phyloP scores from a whole-genome alignment of 53 echinoderm and acorn worm species.

The Crossaster papposus region DNA sequence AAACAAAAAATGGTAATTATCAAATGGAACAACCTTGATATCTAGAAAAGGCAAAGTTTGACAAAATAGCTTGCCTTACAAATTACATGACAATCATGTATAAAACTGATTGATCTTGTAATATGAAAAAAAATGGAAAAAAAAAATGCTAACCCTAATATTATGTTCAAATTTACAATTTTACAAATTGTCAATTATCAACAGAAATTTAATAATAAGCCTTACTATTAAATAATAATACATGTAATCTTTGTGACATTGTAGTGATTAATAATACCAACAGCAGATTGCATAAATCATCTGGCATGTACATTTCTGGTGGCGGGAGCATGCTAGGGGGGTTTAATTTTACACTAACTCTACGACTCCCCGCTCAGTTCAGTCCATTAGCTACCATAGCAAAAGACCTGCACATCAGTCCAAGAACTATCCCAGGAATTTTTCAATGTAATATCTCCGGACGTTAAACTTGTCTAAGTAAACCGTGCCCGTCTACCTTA shows the following conservation, averaged over 20 bases:
- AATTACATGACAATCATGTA: too few species aligned
- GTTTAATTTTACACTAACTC: constrained; percentile 11
- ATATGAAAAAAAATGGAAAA: too few species aligned
- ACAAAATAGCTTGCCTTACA: too few species aligned
- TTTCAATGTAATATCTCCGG: background rate
- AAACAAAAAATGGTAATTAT: too few species aligned
- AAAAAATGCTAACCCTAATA: too few species aligned
- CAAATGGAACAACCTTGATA: too few species aligned
- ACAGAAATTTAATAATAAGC: background rate
- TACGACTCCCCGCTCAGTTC: background rate
- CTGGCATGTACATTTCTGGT: background rate
- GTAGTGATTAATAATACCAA: background rate
- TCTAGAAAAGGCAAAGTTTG: too few species aligned
- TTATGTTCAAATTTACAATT: background rate
- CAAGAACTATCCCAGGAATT: background rate
- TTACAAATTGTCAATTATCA: background rate
- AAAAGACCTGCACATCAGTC: background rate
- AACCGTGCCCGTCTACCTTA: background rate
- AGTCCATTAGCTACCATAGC: too few species aligned
- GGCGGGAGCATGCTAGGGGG: background rate
- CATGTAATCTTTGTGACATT: background rate
- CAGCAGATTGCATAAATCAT: background rate
- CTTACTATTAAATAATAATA: background rate
- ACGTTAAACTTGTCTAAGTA: constrained; percentile 18
- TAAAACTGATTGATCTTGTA: too few species aligned